Evolutionary conservation across 1,140 invertebrate species (phyloP).

Genomic region (Heliconius hermathena): DNA sequence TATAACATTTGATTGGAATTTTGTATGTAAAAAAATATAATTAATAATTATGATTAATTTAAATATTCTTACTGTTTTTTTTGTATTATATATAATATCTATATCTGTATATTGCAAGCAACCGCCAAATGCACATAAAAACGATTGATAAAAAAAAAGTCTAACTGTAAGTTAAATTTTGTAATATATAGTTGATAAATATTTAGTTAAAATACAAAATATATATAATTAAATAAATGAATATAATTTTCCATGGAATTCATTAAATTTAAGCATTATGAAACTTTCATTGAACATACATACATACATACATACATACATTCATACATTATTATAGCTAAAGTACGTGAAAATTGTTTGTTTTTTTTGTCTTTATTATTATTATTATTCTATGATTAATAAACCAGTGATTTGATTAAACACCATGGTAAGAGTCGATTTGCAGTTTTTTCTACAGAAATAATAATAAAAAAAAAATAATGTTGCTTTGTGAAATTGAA

Average conservation of each 20-base stretch:
- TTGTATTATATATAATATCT: no score
- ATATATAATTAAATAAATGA: conserved; percentile 81
- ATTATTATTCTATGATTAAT: conserved; percentile 21
- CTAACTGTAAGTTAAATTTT: conserved; percentile 78
- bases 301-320: conserved; percentile 39
- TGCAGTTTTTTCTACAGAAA: conserved; percentile 68
- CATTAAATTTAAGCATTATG: conserved; percentile 71
- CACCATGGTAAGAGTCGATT: conserved; percentile 53
- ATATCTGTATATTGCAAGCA: conserved; percentile 38
- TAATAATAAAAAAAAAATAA: conserved; percentile 28
- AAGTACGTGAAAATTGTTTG: conserved; percentile 33
- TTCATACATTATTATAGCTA: not conserved
- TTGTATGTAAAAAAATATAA: conserved; percentile 20
- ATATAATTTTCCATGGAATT: conserved; percentile 81
- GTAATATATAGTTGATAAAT: conserved; percentile 81
- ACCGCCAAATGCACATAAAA: conserved; percentile 58
- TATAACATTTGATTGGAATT: conserved; percentile 2
- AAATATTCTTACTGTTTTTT: conserved; percentile 7
- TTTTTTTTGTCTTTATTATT: conserved; percentile 18
- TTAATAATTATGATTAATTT: not conserved
- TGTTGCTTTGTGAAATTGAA: conserved; percentile 56
- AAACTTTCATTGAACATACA: conserved; percentile 50
- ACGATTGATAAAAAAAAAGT: conserved; percentile 73
- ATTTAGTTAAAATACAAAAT: conserved; percentile 81
- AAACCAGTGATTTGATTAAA: conserved; percentile 59